phyloP scores from a whole-genome alignment of 2,888 invertebrate species.

The Hirudinaria manillensis region DNA sequence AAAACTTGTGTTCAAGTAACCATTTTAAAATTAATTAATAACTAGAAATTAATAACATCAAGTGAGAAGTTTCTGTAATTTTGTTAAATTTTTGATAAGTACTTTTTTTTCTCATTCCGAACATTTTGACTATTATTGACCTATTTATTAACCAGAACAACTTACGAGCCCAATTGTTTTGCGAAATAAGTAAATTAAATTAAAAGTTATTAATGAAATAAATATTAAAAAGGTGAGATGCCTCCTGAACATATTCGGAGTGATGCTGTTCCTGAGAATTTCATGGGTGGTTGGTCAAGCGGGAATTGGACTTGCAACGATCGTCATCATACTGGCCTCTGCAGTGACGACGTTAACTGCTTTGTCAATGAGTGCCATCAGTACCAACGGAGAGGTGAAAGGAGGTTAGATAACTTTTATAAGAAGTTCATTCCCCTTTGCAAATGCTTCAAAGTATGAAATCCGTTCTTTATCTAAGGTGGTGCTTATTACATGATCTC shows the following conservation, averaged over 20 bases:
- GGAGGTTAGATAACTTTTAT: slow-evolving; percentile 65
- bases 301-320: slow-evolving; percentile 67
- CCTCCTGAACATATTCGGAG: slow-evolving; percentile 95
- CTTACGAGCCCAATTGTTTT: no score
- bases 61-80: no score
- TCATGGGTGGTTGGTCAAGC: slow-evolving; percentile 96
- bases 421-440: no score
- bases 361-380: slow-evolving; percentile 93
- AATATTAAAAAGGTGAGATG: slow-evolving; percentile 69
- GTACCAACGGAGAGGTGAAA: slow-evolving; percentile 96
- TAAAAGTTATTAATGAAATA: neutral
- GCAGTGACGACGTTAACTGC: slow-evolving; percentile 74
- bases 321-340: slow-evolving; percentile 47
- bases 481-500: slow-evolving; percentile 97
- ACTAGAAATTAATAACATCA: no score
- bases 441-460: no score
- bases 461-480: slow-evolving; percentile 57
- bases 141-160: no score
- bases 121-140: no score
- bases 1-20: no score
- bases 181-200: neutral
- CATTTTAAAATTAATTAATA: no score
- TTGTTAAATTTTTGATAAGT: no score
- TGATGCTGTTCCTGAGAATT: slow-evolving; percentile 92
- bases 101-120: no score